phyloP scores from a whole-genome alignment of 2,888 invertebrate species.

The Andricus curvator region DNA sequence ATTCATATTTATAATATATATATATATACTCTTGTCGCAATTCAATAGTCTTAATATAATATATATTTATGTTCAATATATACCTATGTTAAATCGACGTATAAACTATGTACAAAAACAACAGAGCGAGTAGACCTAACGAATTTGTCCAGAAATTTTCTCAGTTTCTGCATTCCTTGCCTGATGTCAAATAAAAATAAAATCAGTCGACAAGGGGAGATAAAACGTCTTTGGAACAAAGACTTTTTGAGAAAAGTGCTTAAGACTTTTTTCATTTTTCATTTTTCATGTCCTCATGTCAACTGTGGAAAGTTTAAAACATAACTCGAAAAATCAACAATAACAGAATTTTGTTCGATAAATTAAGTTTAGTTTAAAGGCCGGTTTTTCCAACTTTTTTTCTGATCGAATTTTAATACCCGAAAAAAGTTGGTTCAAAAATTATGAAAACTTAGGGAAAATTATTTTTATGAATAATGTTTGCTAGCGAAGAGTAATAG shows the following conservation, averaged over 20 bases:
- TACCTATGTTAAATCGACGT: slow-evolving; percentile 30
- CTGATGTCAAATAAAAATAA: slow-evolving; percentile 7
- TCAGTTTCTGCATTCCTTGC: slow-evolving; percentile 20
- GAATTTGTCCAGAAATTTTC: slow-evolving; percentile 9
- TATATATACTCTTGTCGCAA: slow-evolving; percentile 57
- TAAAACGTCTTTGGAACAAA: background rate
- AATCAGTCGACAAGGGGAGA: background rate
- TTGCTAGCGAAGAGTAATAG: too few relatives aligned
- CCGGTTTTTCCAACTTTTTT: too few relatives aligned
- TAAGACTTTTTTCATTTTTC: too few relatives aligned
- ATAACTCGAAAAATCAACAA: slow-evolving; percentile 36
- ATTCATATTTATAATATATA: slow-evolving; percentile 58
- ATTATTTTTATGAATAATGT: too few relatives aligned
- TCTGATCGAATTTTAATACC: too few relatives aligned
- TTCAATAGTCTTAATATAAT: slow-evolving; percentile 55
- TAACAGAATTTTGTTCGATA: slow-evolving; percentile 6
- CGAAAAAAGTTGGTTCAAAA: too few relatives aligned
- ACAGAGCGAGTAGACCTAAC: slow-evolving; percentile 31
- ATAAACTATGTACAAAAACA: slow-evolving; percentile 41
- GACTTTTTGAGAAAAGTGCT: too few relatives aligned
- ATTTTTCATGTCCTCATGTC: background rate
- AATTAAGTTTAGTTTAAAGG: background rate
- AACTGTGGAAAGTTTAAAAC: background rate
- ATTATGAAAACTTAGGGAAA: too few relatives aligned
- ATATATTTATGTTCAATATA: slow-evolving; percentile 47